Evolutionary conservation across 2,888 invertebrate species (phyloP).

Genomic region (Yponomeuta evonymella): DNA sequence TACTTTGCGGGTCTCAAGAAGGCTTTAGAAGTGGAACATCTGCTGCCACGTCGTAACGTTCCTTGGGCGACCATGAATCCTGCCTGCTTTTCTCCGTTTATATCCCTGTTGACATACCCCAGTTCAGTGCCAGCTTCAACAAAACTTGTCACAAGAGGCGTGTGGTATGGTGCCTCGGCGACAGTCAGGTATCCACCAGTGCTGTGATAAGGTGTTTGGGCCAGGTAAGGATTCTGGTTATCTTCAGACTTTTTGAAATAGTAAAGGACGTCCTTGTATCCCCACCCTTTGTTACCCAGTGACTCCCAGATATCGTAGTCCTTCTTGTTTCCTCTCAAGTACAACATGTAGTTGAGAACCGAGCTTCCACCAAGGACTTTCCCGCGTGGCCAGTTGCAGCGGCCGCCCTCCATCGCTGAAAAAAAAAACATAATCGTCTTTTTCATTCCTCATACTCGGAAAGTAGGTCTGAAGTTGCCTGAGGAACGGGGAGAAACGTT

Average conservation of each 20-base stretch:
- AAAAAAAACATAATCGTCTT: constrained; percentile 24
- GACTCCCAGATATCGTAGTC: constrained; percentile 95
- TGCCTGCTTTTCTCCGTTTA: constrained; percentile 90
- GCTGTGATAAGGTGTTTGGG: constrained; percentile 86
- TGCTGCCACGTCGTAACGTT: constrained; percentile 84
- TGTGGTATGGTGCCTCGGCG: constrained; percentile 90
- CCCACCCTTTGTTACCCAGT: constrained; percentile 92
- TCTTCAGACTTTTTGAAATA: constrained; percentile 96
- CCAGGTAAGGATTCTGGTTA: constrained; percentile 89
- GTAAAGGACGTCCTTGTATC: constrained; percentile 84
- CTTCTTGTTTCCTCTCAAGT: constrained; percentile 89
- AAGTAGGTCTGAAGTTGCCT: too few species aligned
- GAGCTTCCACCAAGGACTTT: constrained; percentile 94
- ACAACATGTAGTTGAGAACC: constrained; percentile 94
- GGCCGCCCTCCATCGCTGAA: constrained; percentile 87
- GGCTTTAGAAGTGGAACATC: constrained; percentile 93
- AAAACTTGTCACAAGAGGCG: constrained; percentile 87
- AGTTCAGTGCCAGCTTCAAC: constrained; percentile 88
- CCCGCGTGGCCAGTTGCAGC: constrained; percentile 94
- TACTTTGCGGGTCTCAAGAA: constrained; percentile 88
- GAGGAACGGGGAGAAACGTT: too few species aligned
- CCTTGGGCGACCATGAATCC: constrained; percentile 95
- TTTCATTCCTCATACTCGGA: too few species aligned
- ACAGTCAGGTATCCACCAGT: constrained; percentile 89
- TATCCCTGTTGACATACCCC: constrained; percentile 90